Conservation (phyloP, 2,888 invertebrate genomes). For the Clunio marinus region DNA sequence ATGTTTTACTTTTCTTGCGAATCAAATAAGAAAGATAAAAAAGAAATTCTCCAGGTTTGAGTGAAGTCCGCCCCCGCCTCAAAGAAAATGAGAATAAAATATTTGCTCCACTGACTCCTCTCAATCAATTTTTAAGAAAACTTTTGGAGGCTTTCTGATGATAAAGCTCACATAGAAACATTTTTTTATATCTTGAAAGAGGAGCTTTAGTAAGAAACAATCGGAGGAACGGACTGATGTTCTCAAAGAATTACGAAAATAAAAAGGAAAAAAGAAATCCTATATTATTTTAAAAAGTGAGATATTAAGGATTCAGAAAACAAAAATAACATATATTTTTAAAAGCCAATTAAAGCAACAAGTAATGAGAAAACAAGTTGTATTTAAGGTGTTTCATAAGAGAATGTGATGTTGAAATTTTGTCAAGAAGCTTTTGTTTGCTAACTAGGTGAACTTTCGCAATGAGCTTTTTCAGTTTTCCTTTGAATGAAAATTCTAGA, state of each 20-base stretch:
- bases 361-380: slow-evolving; percentile 31
- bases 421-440: not conserved
- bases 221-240: slow-evolving; percentile 22
- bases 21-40: slow-evolving; percentile 33
- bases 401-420: not conserved
- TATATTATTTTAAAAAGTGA: slow-evolving; percentile 31
- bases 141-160: too few species aligned
- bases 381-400: slow-evolving; percentile 19
- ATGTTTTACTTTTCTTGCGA: slow-evolving; percentile 18
- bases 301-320: slow-evolving; percentile 29
- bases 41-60: slow-evolving; percentile 38
- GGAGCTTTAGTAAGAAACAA: slow-evolving; percentile 16
- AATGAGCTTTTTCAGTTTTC: not conserved
- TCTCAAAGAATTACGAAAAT: slow-evolving; percentile 31
- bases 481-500: not conserved
- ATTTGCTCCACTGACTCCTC: slow-evolving; percentile 14
- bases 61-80: not conserved
- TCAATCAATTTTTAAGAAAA: not conserved
- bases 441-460: not conserved
- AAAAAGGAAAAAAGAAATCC: slow-evolving; percentile 32
- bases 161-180: too few species aligned
- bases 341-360: slow-evolving; percentile 31
- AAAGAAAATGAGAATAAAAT: too few species aligned
- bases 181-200: not conserved
- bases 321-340: slow-evolving; percentile 32